Percentiles rank a stretch among this genome's conserved stretches.
These are phyloP conservation scores for Apodemia hepburni DNA, from an alignment of 2,888 invertebrate genomes.

Conservation along the genomic window DNA sequence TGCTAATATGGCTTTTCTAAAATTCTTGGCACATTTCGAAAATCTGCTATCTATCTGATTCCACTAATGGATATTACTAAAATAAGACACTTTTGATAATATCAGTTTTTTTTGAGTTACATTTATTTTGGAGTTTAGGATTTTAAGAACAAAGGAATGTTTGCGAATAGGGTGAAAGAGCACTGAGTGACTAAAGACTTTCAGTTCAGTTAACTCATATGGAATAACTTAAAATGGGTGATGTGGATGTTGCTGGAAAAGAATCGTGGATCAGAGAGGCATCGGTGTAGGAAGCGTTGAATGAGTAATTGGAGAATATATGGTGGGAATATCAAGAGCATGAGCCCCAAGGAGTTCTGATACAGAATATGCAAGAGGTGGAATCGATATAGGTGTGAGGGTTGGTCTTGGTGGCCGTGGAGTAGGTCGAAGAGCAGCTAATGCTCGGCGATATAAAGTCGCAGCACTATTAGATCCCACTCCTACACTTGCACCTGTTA, in stretches of 20 bases:
- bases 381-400: slow-evolving; percentile 60
- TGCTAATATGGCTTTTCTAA: slow-evolving; percentile 62
- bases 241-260: slow-evolving; percentile 74
- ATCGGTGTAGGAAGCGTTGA: slow-evolving; percentile 79
- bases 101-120: slow-evolving; percentile 63
- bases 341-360: slow-evolving; percentile 82
- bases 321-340: slow-evolving; percentile 86
- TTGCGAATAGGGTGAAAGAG: slow-evolving; percentile 54
- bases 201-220: slow-evolving; percentile 18
- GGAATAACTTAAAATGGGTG: slow-evolving; percentile 56
- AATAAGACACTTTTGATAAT: slow-evolving; percentile 76
- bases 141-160: slow-evolving; percentile 63
- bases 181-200: slow-evolving; percentile 25
- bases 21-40: slow-evolving; percentile 66
- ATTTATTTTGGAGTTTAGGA: slow-evolving; percentile 49
- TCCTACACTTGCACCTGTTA: slow-evolving; percentile 60
- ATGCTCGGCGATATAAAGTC: slow-evolving; percentile 64
- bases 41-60: slow-evolving; percentile 71
- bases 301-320: slow-evolving; percentile 85
- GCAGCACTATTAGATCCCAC: slow-evolving; percentile 55
- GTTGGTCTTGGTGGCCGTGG: slow-evolving; percentile 61
- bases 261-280: slow-evolving; percentile 75
- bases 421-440: slow-evolving; percentile 64
- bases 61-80: slow-evolving; percentile 73
- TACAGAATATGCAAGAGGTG: slow-evolving; percentile 72